Conservation (phyloP, 2,797 vertebrate species). For the Hirundo rustica region DNA sequence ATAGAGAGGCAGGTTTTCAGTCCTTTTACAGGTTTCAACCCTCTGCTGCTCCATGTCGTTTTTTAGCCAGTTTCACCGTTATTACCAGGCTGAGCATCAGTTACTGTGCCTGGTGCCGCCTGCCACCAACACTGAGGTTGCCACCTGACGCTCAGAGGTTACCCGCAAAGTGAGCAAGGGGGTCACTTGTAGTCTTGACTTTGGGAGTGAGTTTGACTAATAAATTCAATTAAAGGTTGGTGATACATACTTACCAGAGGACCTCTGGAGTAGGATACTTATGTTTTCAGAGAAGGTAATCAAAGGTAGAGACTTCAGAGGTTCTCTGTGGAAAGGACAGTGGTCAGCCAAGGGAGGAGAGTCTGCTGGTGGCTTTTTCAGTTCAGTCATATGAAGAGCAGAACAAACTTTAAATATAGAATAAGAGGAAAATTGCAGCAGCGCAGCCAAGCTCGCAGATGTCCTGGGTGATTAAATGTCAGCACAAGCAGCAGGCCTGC, state of each 20-base stretch:
- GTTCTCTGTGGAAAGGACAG: background rate
- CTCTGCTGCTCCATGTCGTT: background rate
- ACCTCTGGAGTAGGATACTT: background rate
- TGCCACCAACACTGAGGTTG: background rate
- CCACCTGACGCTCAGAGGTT: background rate
- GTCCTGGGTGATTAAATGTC: constrained; percentile 40
- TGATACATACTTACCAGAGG: background rate
- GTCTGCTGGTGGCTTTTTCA: background rate
- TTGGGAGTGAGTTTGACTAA: background rate
- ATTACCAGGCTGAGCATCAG: background rate
- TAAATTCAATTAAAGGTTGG: too few relatives aligned
- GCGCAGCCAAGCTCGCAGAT: background rate
- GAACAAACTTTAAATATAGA: background rate
- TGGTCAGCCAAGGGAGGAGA: background rate
- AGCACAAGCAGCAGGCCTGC: background rate
- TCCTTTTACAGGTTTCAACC: background rate
- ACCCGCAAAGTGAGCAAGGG: background rate
- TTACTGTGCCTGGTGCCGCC: background rate
- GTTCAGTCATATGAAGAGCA: background rate
- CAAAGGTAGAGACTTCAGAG: background rate
- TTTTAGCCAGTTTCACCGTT: background rate
- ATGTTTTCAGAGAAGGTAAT: background rate
- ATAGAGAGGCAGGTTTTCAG: background rate
- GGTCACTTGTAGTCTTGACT: background rate
- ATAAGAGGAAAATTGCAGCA: background rate